These are phyloP conservation scores for Pelodytes ibericus DNA, from an alignment of 2,797 vertebrate genomes.

Conservation along the genomic window DNA sequence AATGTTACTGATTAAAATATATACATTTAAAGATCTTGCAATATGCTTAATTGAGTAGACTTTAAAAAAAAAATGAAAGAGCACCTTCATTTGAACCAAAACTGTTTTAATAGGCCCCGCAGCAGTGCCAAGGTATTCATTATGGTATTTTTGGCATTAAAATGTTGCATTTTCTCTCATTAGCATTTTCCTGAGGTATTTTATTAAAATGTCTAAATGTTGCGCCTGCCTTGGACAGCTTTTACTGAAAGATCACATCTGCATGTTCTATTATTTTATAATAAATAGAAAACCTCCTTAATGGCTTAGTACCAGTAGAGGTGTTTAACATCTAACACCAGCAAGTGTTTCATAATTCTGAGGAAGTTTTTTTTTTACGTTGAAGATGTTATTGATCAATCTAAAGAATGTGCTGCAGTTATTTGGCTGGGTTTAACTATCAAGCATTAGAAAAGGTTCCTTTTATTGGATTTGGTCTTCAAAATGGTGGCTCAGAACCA, in stretches of 20 bases:
- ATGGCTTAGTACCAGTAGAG: not conserved
- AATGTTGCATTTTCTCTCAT: constrained; percentile 15
- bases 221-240: not conserved
- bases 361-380: no score
- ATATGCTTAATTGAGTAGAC: constrained; percentile 33
- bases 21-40: constrained; percentile 11
- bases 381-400: no score
- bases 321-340: not conserved
- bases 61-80: constrained; percentile 29
- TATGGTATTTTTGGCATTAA: constrained; percentile 15
- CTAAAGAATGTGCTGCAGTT: no score
- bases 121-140: constrained; percentile 38
- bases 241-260: not conserved
- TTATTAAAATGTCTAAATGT: not conserved
- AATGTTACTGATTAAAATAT: constrained; percentile 20
- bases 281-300: not conserved
- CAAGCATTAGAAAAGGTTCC: no score
- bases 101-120: constrained; percentile 15
- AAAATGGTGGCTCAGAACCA: no score
- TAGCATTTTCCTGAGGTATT: constrained; percentile 9
- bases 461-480: no score
- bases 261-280: not conserved
- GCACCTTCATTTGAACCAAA: constrained; percentile 23
- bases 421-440: no score
- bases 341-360: not conserved